These are phyloP conservation scores for Pandemis corylana DNA, from an alignment of 2,888 invertebrate genomes.

Conservation along the genomic window DNA sequence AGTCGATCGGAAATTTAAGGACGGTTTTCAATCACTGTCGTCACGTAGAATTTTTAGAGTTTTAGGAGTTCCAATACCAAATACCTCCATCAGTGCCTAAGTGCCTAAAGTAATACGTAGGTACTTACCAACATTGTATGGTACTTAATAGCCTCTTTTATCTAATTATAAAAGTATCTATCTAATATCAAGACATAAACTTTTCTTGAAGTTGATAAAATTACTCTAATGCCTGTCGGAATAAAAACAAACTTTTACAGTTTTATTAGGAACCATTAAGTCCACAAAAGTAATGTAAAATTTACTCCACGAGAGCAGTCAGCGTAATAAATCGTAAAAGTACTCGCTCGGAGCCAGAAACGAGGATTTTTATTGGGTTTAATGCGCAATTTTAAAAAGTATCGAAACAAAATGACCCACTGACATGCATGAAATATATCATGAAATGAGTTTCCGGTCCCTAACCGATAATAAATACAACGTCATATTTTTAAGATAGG, in stretches of 20 bases:
- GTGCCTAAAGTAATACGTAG: too few relatives aligned
- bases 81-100: neutral
- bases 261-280: conserved; percentile 29
- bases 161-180: neutral
- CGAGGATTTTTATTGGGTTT: conserved; percentile 15
- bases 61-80: neutral
- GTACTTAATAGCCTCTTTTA: neutral
- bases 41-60: neutral
- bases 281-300: conserved; percentile 30
- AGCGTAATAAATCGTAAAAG: conserved; percentile 25
- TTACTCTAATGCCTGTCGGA: conserved; percentile 2
- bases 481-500: neutral
- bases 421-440: conserved; percentile 18
- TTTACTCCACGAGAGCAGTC: conserved; percentile 22
- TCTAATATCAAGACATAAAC: conserved; percentile 11
- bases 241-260: conserved; percentile 13
- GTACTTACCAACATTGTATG: neutral
- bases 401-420: conserved; percentile 15
- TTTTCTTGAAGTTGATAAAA: conserved; percentile 26
- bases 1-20: neutral
- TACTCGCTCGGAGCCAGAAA: neutral
- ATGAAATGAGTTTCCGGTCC: conserved; percentile 16
- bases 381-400: conserved; percentile 14
- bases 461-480: conserved; percentile 5
- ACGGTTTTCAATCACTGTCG: neutral